A percentile compares a stretch with the other conserved stretches of the same genome.
These are phyloP conservation scores for Psittacula cyanocephala DNA, from an alignment of 2,113 vertebrate genomes.

Conservation along the genomic window DNA sequence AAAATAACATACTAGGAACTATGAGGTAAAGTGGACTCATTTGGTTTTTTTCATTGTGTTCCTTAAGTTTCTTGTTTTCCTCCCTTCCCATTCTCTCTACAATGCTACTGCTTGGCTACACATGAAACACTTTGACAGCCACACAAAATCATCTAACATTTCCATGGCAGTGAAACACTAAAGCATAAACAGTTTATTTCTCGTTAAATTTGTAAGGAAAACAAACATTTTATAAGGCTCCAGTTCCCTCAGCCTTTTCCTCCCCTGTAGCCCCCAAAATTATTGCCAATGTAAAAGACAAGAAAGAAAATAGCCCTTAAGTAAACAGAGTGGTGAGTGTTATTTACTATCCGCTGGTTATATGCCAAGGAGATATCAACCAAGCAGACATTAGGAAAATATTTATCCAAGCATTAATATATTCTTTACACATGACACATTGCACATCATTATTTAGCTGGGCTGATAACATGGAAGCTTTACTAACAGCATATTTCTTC, in stretches of 20 bases:
- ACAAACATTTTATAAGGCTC: slow-evolving; percentile 60
- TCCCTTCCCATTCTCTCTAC: not conserved
- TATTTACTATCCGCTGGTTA: slow-evolving; percentile 78
- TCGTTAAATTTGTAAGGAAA: slow-evolving; percentile 55
- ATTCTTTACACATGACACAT: slow-evolving; percentile 73
- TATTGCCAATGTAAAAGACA: slow-evolving; percentile 53
- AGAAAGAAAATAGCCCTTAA: slow-evolving; percentile 72
- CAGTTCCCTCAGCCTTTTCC: slow-evolving; percentile 3
- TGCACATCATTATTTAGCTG: slow-evolving; percentile 77
- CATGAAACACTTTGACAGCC: slow-evolving; percentile 46
- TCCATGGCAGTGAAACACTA: slow-evolving; percentile 45
- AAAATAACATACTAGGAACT: slow-evolving; percentile 13
- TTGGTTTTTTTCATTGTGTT: slow-evolving; percentile 29
- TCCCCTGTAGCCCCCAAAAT: slow-evolving; percentile 21
- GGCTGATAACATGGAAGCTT: slow-evolving; percentile 77
- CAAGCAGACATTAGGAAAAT: slow-evolving; percentile 78
- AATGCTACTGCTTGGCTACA: slow-evolving; percentile 66
- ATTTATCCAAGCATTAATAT: slow-evolving; percentile 79
- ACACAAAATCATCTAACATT: slow-evolving; percentile 59
- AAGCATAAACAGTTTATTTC: slow-evolving; percentile 63
- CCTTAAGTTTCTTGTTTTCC: not conserved
- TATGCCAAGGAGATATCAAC: slow-evolving; percentile 72
- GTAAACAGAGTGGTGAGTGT: slow-evolving; percentile 69
- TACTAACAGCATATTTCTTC: slow-evolving; percentile 70
- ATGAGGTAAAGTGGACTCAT: not conserved